Conservation (phyloP, 2,113 vertebrate genomes). For the Mixornis gularis region DNA sequence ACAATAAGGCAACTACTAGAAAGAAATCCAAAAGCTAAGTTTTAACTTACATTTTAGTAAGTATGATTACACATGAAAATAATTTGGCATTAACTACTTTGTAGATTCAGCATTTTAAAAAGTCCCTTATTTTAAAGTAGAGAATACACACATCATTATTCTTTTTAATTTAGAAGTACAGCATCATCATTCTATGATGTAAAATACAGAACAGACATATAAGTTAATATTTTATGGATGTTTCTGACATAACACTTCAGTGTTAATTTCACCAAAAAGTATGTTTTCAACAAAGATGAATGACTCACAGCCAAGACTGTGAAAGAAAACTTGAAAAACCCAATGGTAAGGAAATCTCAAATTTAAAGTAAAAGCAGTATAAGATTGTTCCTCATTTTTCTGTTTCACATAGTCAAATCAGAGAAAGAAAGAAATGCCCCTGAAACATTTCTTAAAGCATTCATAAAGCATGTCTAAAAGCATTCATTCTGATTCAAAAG, state of each 20-base stretch:
- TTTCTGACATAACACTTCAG: background rate
- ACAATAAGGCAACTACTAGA: background rate
- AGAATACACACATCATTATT: background rate
- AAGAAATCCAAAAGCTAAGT: background rate
- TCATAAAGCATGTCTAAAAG: background rate
- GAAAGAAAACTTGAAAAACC: background rate
- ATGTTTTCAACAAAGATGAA: background rate
- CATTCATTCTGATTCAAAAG: background rate
- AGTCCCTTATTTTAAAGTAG: background rate
- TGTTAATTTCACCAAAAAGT: background rate
- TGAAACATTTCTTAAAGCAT: background rate
- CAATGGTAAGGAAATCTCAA: background rate
- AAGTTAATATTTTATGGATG: background rate
- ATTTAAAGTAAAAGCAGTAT: background rate
- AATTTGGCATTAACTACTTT: background rate
- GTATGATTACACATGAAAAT: background rate
- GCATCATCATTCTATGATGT: background rate
- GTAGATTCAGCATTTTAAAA: background rate
- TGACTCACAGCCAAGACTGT: background rate
- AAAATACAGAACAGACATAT: background rate
- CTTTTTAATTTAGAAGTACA: background rate
- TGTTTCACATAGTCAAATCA: background rate
- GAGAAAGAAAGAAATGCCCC: background rate
- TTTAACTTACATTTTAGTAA: background rate
- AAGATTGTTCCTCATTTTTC: background rate